Evolutionary conservation across 1,140 invertebrate genomes (phyloP).

Genomic region (Alviniconcha marisindica): DNA sequence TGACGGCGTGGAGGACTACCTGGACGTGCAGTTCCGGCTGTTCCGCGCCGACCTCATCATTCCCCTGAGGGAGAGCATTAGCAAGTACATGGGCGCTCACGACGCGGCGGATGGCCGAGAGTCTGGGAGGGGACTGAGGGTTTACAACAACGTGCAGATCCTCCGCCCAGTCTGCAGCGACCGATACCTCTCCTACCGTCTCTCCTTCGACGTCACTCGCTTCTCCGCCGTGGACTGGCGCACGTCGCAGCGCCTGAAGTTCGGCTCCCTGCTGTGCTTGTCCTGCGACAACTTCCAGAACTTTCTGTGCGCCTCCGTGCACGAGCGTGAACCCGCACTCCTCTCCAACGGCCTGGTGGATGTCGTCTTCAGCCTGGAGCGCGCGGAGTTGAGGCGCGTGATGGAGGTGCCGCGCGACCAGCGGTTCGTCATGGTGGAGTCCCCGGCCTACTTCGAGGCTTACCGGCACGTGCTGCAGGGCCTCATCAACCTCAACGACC

Average conservation of each 20-base stretch:
- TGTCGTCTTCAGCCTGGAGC: constrained; percentile 71
- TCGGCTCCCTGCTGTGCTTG: constrained; percentile 85
- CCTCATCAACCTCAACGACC: constrained; percentile 69
- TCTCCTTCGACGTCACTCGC: constrained; percentile 65
- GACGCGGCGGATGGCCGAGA: constrained; percentile 20
- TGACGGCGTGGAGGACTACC: constrained; percentile 82
- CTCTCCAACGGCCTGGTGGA: constrained; percentile 61
- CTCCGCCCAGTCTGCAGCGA: constrained; percentile 60
- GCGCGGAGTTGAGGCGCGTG: constrained; percentile 29
- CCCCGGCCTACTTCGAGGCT: constrained; percentile 77
- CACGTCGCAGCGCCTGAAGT: constrained; percentile 81
- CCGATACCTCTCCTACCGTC: constrained; percentile 55
- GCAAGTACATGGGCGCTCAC: constrained; percentile 50
- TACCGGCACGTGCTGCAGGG: constrained; percentile 76
- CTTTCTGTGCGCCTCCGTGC: constrained; percentile 81
- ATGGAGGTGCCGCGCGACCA: constrained; percentile 14
- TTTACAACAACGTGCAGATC: constrained; percentile 57
- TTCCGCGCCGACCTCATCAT: constrained; percentile 83
- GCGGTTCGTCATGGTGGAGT: constrained; percentile 74
- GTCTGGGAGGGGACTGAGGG: neutral
- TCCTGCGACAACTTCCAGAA: constrained; percentile 83
- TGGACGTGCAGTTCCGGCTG: constrained; percentile 87
- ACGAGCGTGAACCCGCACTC: constrained; percentile 77
- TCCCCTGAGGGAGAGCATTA: constrained; percentile 75
- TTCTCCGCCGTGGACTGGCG: constrained; percentile 69